Evolutionary conservation across 2,888 invertebrate genomes (phyloP).

Genomic region (Bugula neritina): DNA sequence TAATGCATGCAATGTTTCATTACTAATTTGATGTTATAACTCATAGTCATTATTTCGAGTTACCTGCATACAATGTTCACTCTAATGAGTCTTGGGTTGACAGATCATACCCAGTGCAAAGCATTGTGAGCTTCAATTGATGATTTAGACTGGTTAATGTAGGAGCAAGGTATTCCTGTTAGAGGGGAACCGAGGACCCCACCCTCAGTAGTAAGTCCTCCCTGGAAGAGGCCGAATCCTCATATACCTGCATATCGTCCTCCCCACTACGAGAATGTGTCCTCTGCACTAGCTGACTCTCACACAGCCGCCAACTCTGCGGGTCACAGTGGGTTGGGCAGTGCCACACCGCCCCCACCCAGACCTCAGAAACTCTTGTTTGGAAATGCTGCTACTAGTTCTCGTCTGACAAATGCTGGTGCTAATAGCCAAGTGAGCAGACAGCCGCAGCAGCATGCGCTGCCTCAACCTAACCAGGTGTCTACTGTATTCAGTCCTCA

Average conservation of each 20-base stretch:
- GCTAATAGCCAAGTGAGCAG: not conserved
- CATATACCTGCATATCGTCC: slow-evolving; percentile 13
- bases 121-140: no score
- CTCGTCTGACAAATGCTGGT: no score
- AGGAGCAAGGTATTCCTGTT: not conserved
- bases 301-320: not conserved
- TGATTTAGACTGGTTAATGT: slow-evolving; percentile 10
- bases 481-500: not conserved
- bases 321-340: not conserved
- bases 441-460: not conserved
- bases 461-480: no score
- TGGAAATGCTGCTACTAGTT: not conserved
- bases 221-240: slow-evolving; percentile 14
- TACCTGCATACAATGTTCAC: no score
- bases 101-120: no score
- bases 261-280: slow-evolving; percentile 16
- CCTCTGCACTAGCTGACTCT: not conserved
- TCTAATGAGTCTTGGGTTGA: no score
- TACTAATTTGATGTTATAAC: no score
- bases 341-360: slow-evolving; percentile 1
- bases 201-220: slow-evolving; percentile 20
- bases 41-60: no score
- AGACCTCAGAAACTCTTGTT: not conserved
- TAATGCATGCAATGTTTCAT: no score
- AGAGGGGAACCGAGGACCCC: slow-evolving; percentile 22